phyloP scores from a whole-genome alignment of 2,797 vertebrate species.

The Xyrichtys novacula region DNA sequence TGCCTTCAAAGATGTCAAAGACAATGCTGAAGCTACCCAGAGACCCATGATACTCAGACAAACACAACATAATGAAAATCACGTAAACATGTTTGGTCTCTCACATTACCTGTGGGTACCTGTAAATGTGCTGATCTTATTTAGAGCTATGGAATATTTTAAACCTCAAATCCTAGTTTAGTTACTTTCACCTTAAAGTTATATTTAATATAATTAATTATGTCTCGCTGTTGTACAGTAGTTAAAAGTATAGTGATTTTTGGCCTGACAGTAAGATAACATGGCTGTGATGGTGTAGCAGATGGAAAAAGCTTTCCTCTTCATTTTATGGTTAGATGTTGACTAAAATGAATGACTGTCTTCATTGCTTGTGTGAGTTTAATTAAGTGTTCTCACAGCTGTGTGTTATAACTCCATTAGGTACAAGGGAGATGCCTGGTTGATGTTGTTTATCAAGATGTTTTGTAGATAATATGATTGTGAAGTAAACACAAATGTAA shows the following conservation, averaged over 20 bases:
- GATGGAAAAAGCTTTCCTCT: neutral
- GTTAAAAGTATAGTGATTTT: neutral
- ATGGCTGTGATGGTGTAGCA: neutral
- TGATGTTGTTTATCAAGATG: neutral
- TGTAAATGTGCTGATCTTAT: too few species aligned
- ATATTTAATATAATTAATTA: too few species aligned
- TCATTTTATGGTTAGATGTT: neutral
- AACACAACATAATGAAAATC: too few species aligned
- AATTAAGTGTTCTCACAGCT: neutral
- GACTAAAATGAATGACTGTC: neutral
- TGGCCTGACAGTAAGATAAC: neutral
- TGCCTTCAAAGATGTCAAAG: too few species aligned
- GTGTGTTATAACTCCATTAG: neutral
- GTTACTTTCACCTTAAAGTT: too few species aligned
- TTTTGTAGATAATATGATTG: neutral
- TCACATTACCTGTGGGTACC: too few species aligned
- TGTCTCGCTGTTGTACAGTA: neutral
- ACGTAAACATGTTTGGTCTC: too few species aligned
- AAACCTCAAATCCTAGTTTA: too few species aligned
- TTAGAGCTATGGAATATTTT: too few species aligned
- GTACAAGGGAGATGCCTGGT: neutral
- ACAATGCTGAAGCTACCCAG: too few species aligned
- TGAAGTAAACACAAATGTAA: neutral
- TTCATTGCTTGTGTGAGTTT: neutral
- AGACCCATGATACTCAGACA: too few species aligned